Base-by-base conservation (phyloP, 1,140 invertebrate genomes). In the Penaeus japonicus region DNA sequence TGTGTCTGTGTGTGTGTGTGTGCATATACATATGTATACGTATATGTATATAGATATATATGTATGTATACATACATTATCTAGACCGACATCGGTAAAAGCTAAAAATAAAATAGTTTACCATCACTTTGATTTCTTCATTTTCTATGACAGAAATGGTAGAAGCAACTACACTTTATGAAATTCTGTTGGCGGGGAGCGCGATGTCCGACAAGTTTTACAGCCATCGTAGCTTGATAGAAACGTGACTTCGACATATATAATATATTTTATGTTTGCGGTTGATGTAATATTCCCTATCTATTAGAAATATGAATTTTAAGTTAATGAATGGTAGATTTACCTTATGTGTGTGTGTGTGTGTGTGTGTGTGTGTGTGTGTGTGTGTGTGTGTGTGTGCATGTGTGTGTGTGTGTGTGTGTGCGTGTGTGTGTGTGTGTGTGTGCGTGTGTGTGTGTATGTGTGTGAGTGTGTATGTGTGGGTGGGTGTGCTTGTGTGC, bases 201-300 rank as follows among this genome's bases (percentile, higher is more conserved):
- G 84, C 24, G 78, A 55, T 30, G 35, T 55, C 53, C 84, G 84
- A 85, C 84, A 85, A 85, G 84, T 85, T 85, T 85, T 85, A 70
- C 84, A 53, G 32, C 27, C 27, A 22, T 54, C 35, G 47, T 30
- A 73, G 70, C 27, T 12, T 30, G 70, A 73, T 15, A 73, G 70
- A 73, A 20, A 73, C 47, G 47, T 47, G 47, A 47, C 47, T 47
- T 15, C 47, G 4, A 47, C 15, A 47, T 47, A 12, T 47, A 47
- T 47, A 47, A 7, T 47, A 7, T 47, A 10, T 47, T 47, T 0
- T 65, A 30, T 70, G 62, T 4, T 15, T 47, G 47, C 10, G 47
- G 47, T 47, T 47, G 47, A 15, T 47, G 15, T 47, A 47, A n/a
- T n/a, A n/a, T n/a, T n/a, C n/a, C n/a, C n/a, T n/a, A n/a, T n/a